Percentiles rank a stretch among this genome's conserved stretches.
These are phyloP conservation scores for Cladorhizidae sp. DNA, from an alignment of 37 sponge, comb jelly and placozoan genomes.

Conservation along the genomic window DNA sequence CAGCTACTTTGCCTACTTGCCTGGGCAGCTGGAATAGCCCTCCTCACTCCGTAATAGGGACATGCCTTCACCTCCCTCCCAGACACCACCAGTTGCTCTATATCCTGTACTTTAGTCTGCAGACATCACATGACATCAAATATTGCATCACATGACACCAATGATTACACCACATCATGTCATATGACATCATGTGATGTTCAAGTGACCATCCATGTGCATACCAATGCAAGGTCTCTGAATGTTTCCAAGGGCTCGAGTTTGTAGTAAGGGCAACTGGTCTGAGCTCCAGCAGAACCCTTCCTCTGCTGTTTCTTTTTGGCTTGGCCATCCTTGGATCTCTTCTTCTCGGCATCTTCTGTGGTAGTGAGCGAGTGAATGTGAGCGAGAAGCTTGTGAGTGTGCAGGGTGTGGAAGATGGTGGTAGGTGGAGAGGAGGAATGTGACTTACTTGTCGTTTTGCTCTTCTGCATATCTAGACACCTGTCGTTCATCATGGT, in stretches of 20 bases:
- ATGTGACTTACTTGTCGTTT: slow-evolving; percentile 54
- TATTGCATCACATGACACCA: slow-evolving; percentile 1
- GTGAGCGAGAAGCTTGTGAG: background rate
- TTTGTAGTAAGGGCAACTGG: slow-evolving; percentile 76
- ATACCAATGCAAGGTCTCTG: slow-evolving; percentile 67
- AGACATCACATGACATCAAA: background rate
- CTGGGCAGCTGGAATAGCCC: slow-evolving; percentile 86
- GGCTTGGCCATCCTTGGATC: slow-evolving; percentile 9
- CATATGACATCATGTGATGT: too few relatives aligned
- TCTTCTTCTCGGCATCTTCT: slow-evolving; percentile 4
- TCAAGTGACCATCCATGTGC: slow-evolving; percentile 6
- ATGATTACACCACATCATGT: background rate
- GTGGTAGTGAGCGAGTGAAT: background rate
- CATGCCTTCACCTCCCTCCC: slow-evolving; percentile 83
- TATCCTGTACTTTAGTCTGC: slow-evolving; percentile 86
- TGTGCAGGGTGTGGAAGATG: background rate
- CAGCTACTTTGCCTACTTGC: slow-evolving; percentile 29
- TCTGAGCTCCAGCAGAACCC: background rate
- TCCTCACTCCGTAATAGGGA: slow-evolving; percentile 92
- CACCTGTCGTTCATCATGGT: slow-evolving; percentile 94
- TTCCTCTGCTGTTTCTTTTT: slow-evolving; percentile 59
- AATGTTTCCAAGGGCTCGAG: slow-evolving; percentile 46
- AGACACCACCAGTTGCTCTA: slow-evolving; percentile 81
- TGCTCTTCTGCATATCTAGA: slow-evolving; percentile 84
- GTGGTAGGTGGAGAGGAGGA: background rate